Evolutionary conservation across 2,797 vertebrate genomes (phyloP).

Genomic region (Gephyroberyx darwinii): DNA sequence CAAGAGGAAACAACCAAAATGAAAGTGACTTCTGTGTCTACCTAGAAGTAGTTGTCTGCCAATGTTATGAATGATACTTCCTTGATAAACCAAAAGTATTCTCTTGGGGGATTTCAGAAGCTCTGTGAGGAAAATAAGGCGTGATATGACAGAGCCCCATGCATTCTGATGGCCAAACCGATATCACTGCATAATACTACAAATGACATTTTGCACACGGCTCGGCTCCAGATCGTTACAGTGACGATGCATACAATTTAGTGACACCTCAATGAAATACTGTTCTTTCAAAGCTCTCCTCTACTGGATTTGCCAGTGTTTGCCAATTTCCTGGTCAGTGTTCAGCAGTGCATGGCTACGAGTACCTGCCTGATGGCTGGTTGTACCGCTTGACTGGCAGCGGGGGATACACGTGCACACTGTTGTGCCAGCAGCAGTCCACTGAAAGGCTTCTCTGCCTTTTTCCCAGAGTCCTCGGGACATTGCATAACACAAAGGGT

Average conservation of each 20-base stretch:
- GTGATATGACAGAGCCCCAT: background rate
- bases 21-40: background rate
- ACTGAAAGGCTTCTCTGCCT: constrained; percentile 7
- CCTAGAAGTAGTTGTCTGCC: background rate
- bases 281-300: constrained; percentile 37
- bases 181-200: background rate
- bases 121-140: background rate
- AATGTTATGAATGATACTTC: background rate
- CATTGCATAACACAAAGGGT: constrained; percentile 33
- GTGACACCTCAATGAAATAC: background rate
- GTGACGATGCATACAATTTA: too few species aligned
- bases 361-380: constrained; percentile 10
- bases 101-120: background rate
- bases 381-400: background rate
- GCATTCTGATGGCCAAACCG: background rate
- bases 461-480: background rate
- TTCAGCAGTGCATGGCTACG: constrained; percentile 12
- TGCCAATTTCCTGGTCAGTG: background rate
- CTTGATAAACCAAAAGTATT: background rate
- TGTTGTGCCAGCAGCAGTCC: constrained; percentile 23
- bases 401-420: background rate
- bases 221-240: background rate
- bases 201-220: background rate
- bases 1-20: background rate
- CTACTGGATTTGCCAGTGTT: constrained; percentile 8